A percentile compares a stretch with the other conserved stretches of the same genome.
These are phyloP conservation scores for Lochmaea crataegi DNA, from an alignment of 2,888 invertebrate species.

Conservation along the genomic window DNA sequence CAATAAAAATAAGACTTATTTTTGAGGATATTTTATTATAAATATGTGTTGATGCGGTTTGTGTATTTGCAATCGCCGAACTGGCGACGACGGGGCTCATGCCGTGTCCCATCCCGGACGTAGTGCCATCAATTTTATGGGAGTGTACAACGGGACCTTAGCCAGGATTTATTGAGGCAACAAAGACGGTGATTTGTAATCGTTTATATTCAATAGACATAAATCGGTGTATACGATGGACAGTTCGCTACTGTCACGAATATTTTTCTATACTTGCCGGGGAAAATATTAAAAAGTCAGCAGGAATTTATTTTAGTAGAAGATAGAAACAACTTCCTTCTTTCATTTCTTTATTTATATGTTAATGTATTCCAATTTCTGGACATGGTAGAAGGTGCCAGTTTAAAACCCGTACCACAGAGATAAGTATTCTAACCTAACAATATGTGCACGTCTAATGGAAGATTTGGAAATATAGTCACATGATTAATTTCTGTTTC, in stretches of 20 bases:
- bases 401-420: too few relatives aligned
- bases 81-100: constrained; percentile 14
- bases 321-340: too few relatives aligned
- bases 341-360: too few relatives aligned
- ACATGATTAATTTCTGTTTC: too few relatives aligned
- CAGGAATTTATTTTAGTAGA: neutral
- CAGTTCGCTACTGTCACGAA: too few relatives aligned
- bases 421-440: too few relatives aligned
- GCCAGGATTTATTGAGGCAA: constrained; percentile 24
- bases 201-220: constrained; percentile 16
- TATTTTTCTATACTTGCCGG: neutral
- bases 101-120: constrained; percentile 25
- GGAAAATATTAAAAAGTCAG: neutral
- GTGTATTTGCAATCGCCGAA: constrained; percentile 3
- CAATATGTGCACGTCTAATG: too few relatives aligned
- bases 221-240: constrained; percentile 1
- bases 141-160: constrained; percentile 21
- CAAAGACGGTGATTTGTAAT: constrained; percentile 21
- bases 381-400: too few relatives aligned
- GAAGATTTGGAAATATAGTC: too few relatives aligned
- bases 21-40: too few relatives aligned
- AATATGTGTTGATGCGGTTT: neutral
- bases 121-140: constrained; percentile 36
- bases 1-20: too few relatives aligned
- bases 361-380: too few relatives aligned